These are phyloP conservation scores for Brachyopa scutellaris DNA, from an alignment of 2,888 invertebrate genomes.

Conservation along the genomic window DNA sequence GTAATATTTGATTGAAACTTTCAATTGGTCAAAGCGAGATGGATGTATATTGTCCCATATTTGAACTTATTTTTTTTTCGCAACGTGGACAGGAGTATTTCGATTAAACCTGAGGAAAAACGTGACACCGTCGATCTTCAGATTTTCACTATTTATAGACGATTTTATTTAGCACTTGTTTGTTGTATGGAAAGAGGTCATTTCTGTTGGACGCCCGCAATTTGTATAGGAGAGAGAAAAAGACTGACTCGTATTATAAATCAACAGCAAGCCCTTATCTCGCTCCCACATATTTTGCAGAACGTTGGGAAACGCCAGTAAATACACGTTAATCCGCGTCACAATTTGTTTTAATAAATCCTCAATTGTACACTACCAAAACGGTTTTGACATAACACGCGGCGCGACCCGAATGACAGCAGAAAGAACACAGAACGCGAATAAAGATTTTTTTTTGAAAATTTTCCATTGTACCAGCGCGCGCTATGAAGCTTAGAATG, in stretches of 20 bases:
- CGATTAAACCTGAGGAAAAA: slow-evolving; percentile 6
- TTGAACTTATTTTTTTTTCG: not conserved
- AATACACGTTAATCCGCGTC: not conserved
- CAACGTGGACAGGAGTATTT: slow-evolving; percentile 1
- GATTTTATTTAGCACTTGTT: not conserved
- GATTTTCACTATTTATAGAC: slow-evolving; percentile 21
- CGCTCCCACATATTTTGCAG: slow-evolving; percentile 83
- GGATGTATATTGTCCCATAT: slow-evolving; percentile 10
- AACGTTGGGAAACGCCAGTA: slow-evolving; percentile 74
- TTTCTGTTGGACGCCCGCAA: slow-evolving; percentile 81
- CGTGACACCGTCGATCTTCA: slow-evolving; percentile 2
- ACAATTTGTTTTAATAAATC: not conserved
- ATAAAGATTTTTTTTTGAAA: slow-evolving; percentile 35
- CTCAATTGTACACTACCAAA: slow-evolving; percentile 6
- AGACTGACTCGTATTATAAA: slow-evolving; percentile 81
- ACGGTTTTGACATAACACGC: slow-evolving; percentile 7
- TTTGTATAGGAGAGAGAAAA: slow-evolving; percentile 83
- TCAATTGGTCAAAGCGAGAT: slow-evolving; percentile 1
- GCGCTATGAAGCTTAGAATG: slow-evolving; percentile 63
- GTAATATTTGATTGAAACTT: slow-evolving; percentile 11
- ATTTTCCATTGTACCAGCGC: slow-evolving; percentile 49
- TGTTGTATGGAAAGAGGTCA: not conserved
- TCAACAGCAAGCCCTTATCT: slow-evolving; percentile 82
- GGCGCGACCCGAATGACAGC: slow-evolving; percentile 11
- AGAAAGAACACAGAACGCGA: slow-evolving; percentile 19